Evolutionary conservation across 2,113 vertebrate genomes (phyloP).

Genomic region (Crotalus helleri): DNA sequence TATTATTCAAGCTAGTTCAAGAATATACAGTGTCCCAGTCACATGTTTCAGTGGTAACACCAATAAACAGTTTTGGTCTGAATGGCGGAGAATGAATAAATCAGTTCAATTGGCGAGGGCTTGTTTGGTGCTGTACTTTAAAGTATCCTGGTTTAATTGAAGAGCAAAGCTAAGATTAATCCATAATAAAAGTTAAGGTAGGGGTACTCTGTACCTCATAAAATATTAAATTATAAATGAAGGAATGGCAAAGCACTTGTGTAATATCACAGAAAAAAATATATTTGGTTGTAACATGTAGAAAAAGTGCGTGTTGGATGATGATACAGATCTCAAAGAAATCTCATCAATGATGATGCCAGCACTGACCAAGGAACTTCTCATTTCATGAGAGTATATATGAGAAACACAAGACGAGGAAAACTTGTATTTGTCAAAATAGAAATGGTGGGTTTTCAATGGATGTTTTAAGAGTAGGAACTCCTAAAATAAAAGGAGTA

Average conservation of each 20-base stretch:
- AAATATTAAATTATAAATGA: not conserved
- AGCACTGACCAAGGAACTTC: not conserved
- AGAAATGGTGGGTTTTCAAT: not conserved
- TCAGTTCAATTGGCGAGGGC: not conserved
- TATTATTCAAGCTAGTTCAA: not conserved
- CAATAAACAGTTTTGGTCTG: not conserved
- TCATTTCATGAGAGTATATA: not conserved
- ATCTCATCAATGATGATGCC: not conserved
- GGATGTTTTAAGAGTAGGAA: not conserved
- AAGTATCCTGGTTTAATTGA: not conserved
- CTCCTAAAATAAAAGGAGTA: not conserved
- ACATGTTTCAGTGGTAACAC: not conserved
- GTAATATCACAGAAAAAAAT: not conserved
- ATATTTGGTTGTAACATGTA: not conserved
- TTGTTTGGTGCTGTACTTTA: not conserved
- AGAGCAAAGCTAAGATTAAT: not conserved
- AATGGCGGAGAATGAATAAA: no score
- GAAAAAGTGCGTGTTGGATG: not conserved
- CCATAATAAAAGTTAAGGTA: not conserved
- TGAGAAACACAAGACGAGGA: not conserved
- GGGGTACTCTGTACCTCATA: not conserved
- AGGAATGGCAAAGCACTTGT: not conserved
- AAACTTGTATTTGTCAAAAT: not conserved
- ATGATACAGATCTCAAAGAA: not conserved
- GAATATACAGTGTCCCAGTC: not conserved